A percentile compares a stretch with the other conserved stretches of the same genome.
Conservation (phyloP, 2,888 invertebrate genomes). For the Eremobia ochroleuca region DNA sequence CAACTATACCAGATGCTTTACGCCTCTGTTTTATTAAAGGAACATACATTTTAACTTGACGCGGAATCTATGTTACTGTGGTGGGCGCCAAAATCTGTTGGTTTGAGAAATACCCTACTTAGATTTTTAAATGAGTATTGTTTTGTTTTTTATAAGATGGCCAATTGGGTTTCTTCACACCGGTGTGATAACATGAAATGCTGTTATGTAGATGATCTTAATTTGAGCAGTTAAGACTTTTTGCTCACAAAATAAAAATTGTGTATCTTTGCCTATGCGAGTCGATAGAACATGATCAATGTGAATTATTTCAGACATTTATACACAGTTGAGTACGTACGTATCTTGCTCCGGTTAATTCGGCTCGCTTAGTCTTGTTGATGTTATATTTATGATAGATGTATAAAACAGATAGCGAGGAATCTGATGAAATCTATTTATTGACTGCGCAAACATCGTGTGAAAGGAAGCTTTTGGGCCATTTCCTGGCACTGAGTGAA, state of each 20-base stretch:
- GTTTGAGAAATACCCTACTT: neutral
- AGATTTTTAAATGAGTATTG: neutral
- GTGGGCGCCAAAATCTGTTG: slow-evolving; percentile 3
- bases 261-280: neutral
- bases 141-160: neutral
- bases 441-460: slow-evolving; percentile 87
- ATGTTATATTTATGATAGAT: slow-evolving; percentile 77
- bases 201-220: neutral
- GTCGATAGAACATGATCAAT: slow-evolving; percentile 11
- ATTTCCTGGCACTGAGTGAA: slow-evolving; percentile 88
- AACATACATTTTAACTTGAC: slow-evolving; percentile 14
- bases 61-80: neutral
- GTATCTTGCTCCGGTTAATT: slow-evolving; percentile 26
- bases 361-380: slow-evolving; percentile 60
- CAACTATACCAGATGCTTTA: slow-evolving; percentile 69
- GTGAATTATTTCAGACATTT: slow-evolving; percentile 20
- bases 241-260: neutral
- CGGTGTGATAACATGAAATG: neutral
- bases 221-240: neutral
- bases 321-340: slow-evolving; percentile 7
- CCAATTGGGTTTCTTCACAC: neutral
- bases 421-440: slow-evolving; percentile 85
- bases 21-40: slow-evolving; percentile 32
- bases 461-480: slow-evolving; percentile 86
- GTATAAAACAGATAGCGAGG: slow-evolving; percentile 78